Evolutionary conservation across 2,888 invertebrate genomes (phyloP).

Genomic region (Lochmaea crataegi): DNA sequence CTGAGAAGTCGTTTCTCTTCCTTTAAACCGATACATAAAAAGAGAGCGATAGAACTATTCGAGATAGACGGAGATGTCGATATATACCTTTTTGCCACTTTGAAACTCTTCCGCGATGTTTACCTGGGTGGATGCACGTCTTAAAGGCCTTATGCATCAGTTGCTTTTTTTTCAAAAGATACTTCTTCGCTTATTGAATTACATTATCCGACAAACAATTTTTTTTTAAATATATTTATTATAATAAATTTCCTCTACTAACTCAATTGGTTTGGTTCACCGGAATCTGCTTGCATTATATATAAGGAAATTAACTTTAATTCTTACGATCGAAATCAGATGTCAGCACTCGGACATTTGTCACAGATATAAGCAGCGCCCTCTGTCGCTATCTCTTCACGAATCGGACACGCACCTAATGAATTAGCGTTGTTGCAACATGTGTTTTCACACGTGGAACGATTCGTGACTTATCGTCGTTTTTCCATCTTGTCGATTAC

Average conservation of each 20-base stretch:
- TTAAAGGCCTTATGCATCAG: neutral
- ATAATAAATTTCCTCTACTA: too few species aligned
- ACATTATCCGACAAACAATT: too few species aligned
- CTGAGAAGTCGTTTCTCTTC: conserved; percentile 51
- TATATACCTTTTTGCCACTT: conserved; percentile 29
- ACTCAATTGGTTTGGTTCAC: too few species aligned
- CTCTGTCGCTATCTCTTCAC: conserved; percentile 10
- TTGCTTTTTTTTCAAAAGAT: neutral
- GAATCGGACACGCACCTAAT: conserved; percentile 62
- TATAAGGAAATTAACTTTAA: neutral
- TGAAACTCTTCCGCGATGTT: conserved; percentile 29
- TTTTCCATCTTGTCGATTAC: conserved; percentile 54
- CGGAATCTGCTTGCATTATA: neutral
- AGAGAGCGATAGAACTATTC: neutral
- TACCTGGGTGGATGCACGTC: conserved; percentile 28
- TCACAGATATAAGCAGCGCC: conserved; percentile 1
- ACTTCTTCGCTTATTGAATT: neutral
- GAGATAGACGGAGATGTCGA: neutral
- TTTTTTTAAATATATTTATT: too few species aligned
- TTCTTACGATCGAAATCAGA: conserved; percentile 41
- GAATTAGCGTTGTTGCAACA: conserved; percentile 58
- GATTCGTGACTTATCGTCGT: conserved; percentile 58
- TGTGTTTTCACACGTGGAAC: conserved; percentile 63
- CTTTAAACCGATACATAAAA: conserved; percentile 2
- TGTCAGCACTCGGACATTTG: conserved; percentile 48